Evolutionary conservation across 2,888 invertebrate genomes (phyloP), one percentile per base, ranked within the genome.

Genomic region (Allophyes oxyacanthae): DNA sequence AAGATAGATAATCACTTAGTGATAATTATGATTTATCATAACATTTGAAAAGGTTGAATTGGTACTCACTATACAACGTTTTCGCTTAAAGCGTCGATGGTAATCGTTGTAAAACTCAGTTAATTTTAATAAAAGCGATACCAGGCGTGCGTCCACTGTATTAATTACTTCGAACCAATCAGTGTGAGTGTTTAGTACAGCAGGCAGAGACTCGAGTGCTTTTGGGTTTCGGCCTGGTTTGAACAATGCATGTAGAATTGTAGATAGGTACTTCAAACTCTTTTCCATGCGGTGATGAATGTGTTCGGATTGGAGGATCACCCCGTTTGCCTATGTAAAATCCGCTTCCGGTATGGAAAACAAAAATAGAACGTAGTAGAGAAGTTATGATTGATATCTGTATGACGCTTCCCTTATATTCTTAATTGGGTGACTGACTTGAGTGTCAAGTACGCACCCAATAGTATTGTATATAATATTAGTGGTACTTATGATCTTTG

Each of bases 151-250:
- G 54, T 62, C 42, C 63, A 57, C 60, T 64, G 65, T 66, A 72
- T 75, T 77, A 75, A 78, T 79, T 72, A 73, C 55, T 63, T 61
- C 78, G 74, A 75, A 71, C 75, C 70, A 72, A 75, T 75, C 61
- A 54, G 43, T 28, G 54, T 45, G 63, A 71, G 75, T 77, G 67
- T 62, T 61, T 58, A 62, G 63, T 51, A 15, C 13, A 32, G 14
- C 60, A 75, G 70, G 11, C 62, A 9, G 37, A 43, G 68, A 75
- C 73, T 33, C 11, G 46, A 28, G 37, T 28, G 37, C 32, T 30
- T 41, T 6, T n/a, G 14, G 32, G 34, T 8, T 20, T 20, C 33
- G 9, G 20, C 30, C 11, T n/a, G 9, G 9, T 11, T 33, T 13
- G 20, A 33, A 67, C 53, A 66, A 57, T 51, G 38, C 20, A 20